Evolutionary conservation across 2,888 invertebrate species (phyloP).

Genomic region (Diogma glabrata): DNA sequence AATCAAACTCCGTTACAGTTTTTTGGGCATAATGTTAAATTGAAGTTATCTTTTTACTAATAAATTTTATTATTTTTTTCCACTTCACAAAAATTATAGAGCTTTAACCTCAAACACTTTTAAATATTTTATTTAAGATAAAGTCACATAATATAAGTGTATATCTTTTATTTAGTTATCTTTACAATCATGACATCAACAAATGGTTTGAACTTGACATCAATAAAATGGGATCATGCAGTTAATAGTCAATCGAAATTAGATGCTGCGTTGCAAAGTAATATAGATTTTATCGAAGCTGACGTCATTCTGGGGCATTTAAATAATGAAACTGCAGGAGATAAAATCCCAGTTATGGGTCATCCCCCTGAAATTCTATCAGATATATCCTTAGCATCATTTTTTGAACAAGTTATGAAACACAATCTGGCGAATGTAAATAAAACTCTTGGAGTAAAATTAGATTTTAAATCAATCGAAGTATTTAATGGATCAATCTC

Average conservation of each 20-base stretch:
- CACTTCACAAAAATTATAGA: no score
- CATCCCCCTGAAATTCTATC: constrained; percentile 65
- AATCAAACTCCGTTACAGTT: no score
- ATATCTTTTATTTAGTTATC: no score
- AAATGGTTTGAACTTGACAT: constrained; percentile 51
- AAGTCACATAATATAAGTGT: no score
- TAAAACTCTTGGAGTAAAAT: constrained; percentile 64
- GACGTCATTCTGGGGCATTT: constrained; percentile 63
- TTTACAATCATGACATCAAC: no score
- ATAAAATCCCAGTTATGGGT: constrained; percentile 67
- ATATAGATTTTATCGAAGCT: constrained; percentile 72
- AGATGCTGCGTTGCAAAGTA: constrained; percentile 47
- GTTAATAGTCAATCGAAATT: constrained; percentile 61
- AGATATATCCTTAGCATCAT: constrained; percentile 62
- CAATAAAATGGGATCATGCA: constrained; percentile 75
- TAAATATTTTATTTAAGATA: no score
- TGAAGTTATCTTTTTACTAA: no score
- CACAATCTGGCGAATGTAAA: constrained; percentile 36
- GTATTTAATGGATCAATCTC: constrained; percentile 50
- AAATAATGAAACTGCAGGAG: constrained; percentile 36
- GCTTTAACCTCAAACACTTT: no score
- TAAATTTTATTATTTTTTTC: no score
- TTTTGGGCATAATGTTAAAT: no score
- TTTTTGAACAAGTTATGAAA: constrained; percentile 48
- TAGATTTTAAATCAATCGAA: constrained; percentile 76